These are phyloP conservation scores for Atrina japonica DNA, from an alignment of 2,888 invertebrate genomes.

Conservation along the genomic window DNA sequence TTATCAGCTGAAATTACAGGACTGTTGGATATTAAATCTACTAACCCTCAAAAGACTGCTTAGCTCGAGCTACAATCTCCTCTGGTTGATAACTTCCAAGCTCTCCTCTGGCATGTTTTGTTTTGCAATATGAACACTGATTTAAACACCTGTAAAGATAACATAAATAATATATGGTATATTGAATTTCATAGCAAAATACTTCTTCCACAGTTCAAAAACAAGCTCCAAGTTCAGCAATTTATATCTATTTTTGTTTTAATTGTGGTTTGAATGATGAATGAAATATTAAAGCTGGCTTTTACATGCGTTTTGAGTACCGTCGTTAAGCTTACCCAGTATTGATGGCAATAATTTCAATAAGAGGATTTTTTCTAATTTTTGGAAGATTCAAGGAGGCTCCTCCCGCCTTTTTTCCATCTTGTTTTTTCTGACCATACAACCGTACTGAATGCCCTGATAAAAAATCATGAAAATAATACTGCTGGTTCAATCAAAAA, in stretches of 20 bases:
- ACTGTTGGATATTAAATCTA: too few relatives aligned
- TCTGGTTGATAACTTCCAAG: conserved; percentile 95
- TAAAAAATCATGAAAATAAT: conserved; percentile 6
- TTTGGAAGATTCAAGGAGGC: conserved; percentile 94
- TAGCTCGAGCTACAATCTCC: conserved; percentile 93
- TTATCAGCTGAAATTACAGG: too few relatives aligned
- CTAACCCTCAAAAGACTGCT: conserved; percentile 86
- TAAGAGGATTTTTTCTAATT: conserved; percentile 95
- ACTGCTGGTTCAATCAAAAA: too few relatives aligned
- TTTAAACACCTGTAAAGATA: conserved; percentile 87
- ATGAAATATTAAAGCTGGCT: too few relatives aligned
- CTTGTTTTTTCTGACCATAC: conserved; percentile 87
- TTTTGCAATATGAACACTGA: conserved; percentile 99
- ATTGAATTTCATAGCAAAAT: too few relatives aligned
- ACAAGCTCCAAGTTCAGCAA: too few relatives aligned
- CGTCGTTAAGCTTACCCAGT: conserved; percentile 88
- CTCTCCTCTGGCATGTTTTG: conserved; percentile 97
- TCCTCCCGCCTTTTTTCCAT: conserved; percentile 88
- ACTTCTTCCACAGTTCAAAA: too few relatives aligned
- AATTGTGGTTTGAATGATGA: too few relatives aligned
- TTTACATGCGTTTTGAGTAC: too few relatives aligned
- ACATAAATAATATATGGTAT: neutral
- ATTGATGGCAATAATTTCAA: conserved; percentile 98
- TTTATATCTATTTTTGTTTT: too few relatives aligned
- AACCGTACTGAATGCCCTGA: conserved; percentile 78